phyloP scores from a whole-genome alignment of 2,113 vertebrate species.

The Turdus rufiventris region DNA sequence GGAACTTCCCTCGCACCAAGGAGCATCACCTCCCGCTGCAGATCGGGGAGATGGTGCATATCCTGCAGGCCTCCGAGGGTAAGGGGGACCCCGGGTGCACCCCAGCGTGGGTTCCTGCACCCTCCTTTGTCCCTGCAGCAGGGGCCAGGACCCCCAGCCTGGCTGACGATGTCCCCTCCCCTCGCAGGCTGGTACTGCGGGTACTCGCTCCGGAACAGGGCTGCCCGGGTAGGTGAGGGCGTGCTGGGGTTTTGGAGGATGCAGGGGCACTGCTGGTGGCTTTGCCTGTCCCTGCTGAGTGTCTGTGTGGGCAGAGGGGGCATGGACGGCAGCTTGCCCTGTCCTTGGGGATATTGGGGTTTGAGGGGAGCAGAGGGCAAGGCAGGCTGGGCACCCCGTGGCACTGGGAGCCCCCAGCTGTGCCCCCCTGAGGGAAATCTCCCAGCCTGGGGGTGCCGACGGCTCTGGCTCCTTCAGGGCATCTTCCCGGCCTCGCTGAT shows the following conservation, averaged over 20 bases:
- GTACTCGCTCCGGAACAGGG: constrained; percentile 49
- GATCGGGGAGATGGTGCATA: constrained; percentile 52
- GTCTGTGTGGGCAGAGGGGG: fast-evolving
- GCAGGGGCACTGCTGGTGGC: fast-evolving
- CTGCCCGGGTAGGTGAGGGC: constrained; percentile 27
- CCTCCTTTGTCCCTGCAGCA: neutral
- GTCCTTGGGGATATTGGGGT: too few species aligned
- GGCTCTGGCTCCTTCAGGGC: neutral
- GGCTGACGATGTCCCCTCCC: neutral
- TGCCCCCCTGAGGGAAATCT: fast-evolving
- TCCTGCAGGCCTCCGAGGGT: constrained; percentile 49
- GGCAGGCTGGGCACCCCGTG: fast-evolving
- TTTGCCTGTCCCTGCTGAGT: neutral
- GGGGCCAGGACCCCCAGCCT: neutral
- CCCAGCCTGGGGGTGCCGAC: fast-evolving
- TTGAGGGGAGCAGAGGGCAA: fast-evolving
- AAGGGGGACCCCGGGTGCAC: neutral
- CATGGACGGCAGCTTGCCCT: fast-evolving
- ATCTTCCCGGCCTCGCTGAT: constrained; percentile 60
- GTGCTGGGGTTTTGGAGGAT: neutral
- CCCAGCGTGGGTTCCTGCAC: fast-evolving
- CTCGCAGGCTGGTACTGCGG: constrained; percentile 56
- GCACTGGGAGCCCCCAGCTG: fast-evolving
- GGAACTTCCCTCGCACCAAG: constrained; percentile 35
- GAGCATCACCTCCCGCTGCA: constrained; percentile 61